Conservation (phyloP, 2,797 vertebrate species). For the Forpus xanthops region DNA sequence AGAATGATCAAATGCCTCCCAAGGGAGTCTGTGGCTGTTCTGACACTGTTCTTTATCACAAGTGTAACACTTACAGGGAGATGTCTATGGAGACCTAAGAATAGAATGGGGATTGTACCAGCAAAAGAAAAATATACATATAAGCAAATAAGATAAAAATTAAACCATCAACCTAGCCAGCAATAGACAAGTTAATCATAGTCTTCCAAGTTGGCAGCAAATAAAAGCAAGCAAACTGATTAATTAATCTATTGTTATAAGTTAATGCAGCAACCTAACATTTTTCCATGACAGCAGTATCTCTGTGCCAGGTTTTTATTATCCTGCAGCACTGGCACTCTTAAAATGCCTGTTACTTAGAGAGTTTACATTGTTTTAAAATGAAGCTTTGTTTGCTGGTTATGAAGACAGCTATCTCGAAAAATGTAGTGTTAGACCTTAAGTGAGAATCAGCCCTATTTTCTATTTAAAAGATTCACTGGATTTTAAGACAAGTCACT, state of each 20-base stretch:
- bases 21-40: background rate
- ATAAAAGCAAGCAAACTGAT: constrained; percentile 19
- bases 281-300: constrained; percentile 46
- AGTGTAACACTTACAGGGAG: background rate
- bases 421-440: background rate
- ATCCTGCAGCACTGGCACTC: constrained; percentile 37
- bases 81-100: background rate
- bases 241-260: constrained; percentile 57
- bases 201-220: constrained; percentile 9
- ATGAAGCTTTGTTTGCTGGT: background rate
- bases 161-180: constrained; percentile 5
- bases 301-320: constrained; percentile 62
- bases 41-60: background rate
- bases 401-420: background rate
- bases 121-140: background rate
- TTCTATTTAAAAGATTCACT: background rate
- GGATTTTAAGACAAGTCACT: background rate
- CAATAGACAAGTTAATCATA: constrained; percentile 35
- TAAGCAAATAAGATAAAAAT: constrained; percentile 31
- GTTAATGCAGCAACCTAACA: constrained; percentile 61
- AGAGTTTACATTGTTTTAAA: constrained; percentile 49
- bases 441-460: background rate
- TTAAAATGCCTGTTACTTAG: constrained; percentile 9
- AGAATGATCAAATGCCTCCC: constrained; percentile 7
- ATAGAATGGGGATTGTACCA: background rate